phyloP scores from a whole-genome alignment of 2,888 invertebrate genomes.

The Tenthredo livida region DNA sequence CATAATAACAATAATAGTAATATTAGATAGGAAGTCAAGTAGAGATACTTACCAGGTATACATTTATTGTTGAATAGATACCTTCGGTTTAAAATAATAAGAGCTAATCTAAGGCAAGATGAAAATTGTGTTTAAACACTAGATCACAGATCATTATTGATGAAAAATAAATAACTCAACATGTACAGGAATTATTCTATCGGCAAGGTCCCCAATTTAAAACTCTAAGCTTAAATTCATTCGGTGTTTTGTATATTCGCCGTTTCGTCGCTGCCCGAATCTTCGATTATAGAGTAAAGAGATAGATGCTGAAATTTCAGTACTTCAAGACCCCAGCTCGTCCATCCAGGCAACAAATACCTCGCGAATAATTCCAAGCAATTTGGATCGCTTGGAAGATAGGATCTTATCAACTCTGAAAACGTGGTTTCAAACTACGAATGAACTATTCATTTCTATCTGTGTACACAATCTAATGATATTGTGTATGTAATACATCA shows the following conservation, averaged over 20 bases:
- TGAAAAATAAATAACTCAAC: background rate
- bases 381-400: slow-evolving; percentile 81
- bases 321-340: slow-evolving; percentile 93
- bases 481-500: slow-evolving; percentile 27
- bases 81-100: background rate
- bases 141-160: slow-evolving; percentile 13
- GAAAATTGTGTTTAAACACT: slow-evolving; percentile 3
- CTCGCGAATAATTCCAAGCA: slow-evolving; percentile 96
- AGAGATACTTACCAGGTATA: background rate
- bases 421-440: slow-evolving; percentile 58
- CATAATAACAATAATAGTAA: background rate
- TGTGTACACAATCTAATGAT: background rate
- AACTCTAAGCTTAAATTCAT: background rate
- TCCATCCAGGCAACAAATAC: slow-evolving; percentile 91
- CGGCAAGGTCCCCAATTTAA: background rate
- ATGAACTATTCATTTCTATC: background rate
- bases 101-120: background rate
- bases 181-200: background rate
- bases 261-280: slow-evolving; percentile 27
- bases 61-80: background rate
- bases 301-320: slow-evolving; percentile 87
- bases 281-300: slow-evolving; percentile 64
- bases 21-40: background rate
- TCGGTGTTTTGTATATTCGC: background rate
- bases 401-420: slow-evolving; percentile 84